Evolutionary conservation across 2,113 vertebrate genomes (phyloP).

Genomic region (Phrynosoma blainvillii): DNA sequence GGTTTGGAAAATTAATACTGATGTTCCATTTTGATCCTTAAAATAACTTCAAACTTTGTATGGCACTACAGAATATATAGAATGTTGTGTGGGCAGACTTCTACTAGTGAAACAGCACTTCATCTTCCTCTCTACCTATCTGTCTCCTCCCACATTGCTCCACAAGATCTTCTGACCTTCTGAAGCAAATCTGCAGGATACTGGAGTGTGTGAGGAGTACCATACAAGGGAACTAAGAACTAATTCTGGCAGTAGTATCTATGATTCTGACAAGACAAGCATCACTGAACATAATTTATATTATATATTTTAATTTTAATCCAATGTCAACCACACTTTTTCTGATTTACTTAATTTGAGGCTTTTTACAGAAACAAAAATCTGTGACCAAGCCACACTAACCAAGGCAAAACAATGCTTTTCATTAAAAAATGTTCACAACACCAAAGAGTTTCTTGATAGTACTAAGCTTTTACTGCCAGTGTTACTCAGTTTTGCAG

Average conservation of each 20-base stretch:
- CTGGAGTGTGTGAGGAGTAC: not conserved
- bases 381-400: slow-evolving; percentile 25
- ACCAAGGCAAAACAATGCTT: slow-evolving; percentile 16
- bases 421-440: not conserved
- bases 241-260: not conserved
- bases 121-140: not conserved
- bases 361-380: slow-evolving; percentile 22
- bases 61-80: slow-evolving; percentile 6
- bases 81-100: not conserved
- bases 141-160: too few species aligned
- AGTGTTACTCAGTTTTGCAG: slow-evolving; percentile 25
- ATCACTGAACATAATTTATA: not conserved
- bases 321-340: not conserved
- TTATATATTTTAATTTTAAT: not conserved
- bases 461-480: not conserved
- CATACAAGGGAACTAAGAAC: not conserved
- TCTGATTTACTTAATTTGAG: not conserved
- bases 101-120: not conserved
- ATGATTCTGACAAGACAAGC: not conserved
- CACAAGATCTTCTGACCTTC: not conserved
- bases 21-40: slow-evolving; percentile 7
- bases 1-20: slow-evolving; percentile 51
- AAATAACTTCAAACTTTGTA: slow-evolving; percentile 44
- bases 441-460: slow-evolving; percentile 35
- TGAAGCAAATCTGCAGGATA: not conserved